phyloP scores from a whole-genome alignment of 2,113 vertebrate genomes.

The Prietella phreatophila region DNA sequence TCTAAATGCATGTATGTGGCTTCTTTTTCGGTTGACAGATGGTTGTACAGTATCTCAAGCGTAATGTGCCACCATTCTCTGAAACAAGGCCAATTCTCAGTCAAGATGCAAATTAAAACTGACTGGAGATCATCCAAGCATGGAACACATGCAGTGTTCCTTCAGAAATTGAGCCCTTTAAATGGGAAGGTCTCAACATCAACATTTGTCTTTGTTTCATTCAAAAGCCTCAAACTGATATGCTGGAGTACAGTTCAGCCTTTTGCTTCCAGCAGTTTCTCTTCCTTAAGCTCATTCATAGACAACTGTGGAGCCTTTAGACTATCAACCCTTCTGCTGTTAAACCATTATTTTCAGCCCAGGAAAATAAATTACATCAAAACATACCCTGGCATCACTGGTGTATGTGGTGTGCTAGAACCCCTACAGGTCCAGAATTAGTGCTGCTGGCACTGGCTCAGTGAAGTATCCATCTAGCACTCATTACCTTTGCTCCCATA shows the following conservation, averaged over 20 bases:
- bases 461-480: background rate
- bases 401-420: background rate
- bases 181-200: conserved; percentile 30
- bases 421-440: conserved; percentile 26
- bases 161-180: conserved; percentile 35
- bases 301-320: background rate
- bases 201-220: conserved; percentile 7
- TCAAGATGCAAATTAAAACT: conserved; percentile 42
- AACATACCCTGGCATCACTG: conserved; percentile 25
- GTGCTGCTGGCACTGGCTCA: background rate
- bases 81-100: conserved; percentile 45
- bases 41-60: conserved; percentile 45
- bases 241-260: background rate
- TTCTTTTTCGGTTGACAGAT: conserved; percentile 40
- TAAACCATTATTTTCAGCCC: conserved; percentile 32
- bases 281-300: background rate
- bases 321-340: background rate
- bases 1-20: conserved; percentile 38
- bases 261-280: conserved; percentile 8
- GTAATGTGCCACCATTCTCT: conserved; percentile 41
- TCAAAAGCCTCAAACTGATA: conserved; percentile 8
- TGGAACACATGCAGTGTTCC: conserved; percentile 33
- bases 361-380: conserved; percentile 40
- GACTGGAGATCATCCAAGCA: conserved; percentile 48
- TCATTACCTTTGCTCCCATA: background rate